A percentile compares a stretch with the other conserved stretches of the same genome.
Evolutionary conservation across 2,113 vertebrate genomes (phyloP).

Genomic region (Oreotrochilus melanogaster): DNA sequence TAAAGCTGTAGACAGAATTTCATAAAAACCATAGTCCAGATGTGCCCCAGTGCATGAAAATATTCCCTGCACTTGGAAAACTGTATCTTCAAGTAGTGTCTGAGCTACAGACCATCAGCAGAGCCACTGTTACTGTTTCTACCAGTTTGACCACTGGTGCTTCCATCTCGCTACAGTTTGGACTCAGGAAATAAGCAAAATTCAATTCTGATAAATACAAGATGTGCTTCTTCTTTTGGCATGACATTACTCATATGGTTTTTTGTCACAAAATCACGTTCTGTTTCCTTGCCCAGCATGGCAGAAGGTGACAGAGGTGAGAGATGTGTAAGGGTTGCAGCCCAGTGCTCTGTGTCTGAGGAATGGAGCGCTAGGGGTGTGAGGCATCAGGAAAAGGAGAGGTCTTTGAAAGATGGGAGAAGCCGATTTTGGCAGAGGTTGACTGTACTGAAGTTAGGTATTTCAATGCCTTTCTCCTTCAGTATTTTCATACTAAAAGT

Average conservation of each 20-base stretch:
- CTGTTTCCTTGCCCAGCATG: not conserved
- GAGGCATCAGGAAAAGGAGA: not conserved
- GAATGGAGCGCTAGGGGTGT: not conserved
- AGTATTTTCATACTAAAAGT: not conserved
- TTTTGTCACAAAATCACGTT: not conserved
- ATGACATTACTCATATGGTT: not conserved
- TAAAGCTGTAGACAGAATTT: not conserved
- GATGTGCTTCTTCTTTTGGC: not conserved
- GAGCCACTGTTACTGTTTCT: not conserved
- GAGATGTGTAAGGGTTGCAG: not conserved
- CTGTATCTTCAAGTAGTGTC: not conserved
- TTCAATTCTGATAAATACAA: not conserved
- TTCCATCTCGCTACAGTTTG: not conserved
- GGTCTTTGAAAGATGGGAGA: not conserved
- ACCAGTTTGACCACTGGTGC: accelerated
- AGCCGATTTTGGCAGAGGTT: not conserved
- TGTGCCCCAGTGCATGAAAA: not conserved
- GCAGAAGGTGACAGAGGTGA: not conserved
- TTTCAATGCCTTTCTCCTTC: conserved; percentile 2
- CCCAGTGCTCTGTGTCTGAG: not conserved
- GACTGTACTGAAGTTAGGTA: not conserved
- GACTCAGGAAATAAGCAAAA: not conserved
- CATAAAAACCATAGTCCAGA: not conserved
- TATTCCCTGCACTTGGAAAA: not conserved
- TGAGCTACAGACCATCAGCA: not conserved